Conservation (phyloP, 2,797 vertebrate species). For the Tiaroga cobitis region DNA sequence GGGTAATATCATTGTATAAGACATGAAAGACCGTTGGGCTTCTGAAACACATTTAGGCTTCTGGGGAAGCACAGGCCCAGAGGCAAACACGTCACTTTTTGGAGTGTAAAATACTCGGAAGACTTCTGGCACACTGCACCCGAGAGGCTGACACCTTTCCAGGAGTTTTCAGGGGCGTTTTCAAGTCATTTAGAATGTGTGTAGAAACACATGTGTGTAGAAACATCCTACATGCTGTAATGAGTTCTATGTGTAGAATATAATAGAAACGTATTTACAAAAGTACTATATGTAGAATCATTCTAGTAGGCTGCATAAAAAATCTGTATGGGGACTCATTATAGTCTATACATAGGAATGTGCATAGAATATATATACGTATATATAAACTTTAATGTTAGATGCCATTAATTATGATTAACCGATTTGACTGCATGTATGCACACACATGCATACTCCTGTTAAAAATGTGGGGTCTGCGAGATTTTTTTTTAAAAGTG, state of each 20-base stretch:
- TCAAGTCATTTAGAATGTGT: slow-evolving; percentile 27
- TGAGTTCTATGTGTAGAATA: background rate
- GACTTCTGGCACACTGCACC: slow-evolving; percentile 57
- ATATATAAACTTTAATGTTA: too few species aligned
- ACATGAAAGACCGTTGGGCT: slow-evolving; percentile 68
- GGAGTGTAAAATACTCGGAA: slow-evolving; percentile 63
- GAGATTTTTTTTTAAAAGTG: too few species aligned
- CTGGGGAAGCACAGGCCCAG: slow-evolving; percentile 65
- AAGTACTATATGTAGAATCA: background rate
- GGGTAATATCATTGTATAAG: slow-evolving; percentile 68
- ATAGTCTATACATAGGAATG: too few species aligned
- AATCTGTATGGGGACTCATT: too few species aligned
- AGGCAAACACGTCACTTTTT: slow-evolving; percentile 63
- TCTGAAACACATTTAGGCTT: slow-evolving; percentile 68
- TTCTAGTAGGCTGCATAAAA: too few species aligned
- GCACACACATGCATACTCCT: too few species aligned
- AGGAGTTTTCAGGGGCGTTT: slow-evolving; percentile 41
- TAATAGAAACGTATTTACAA: background rate
- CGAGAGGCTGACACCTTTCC: slow-evolving; percentile 57
- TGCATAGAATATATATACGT: too few species aligned
- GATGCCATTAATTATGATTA: too few species aligned
- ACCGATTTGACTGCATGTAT: too few species aligned
- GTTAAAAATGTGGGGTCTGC: too few species aligned
- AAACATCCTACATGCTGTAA: background rate
- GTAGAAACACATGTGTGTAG: background rate